Evolutionary conservation across 2,113 vertebrate species (phyloP).

Genomic region (Hydrolagus affinis): DNA sequence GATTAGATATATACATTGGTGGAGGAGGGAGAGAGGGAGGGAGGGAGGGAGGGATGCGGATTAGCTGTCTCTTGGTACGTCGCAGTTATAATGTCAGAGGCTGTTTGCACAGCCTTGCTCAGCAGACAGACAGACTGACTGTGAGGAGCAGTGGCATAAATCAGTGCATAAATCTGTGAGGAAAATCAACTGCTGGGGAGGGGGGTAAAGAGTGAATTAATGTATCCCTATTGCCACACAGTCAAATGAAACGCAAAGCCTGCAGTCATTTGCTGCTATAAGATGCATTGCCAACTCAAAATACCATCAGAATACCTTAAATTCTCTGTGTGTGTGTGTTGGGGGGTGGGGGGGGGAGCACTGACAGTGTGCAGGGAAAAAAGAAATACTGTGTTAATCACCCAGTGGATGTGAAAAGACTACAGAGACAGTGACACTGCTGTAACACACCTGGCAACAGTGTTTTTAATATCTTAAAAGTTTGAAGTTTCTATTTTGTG

Average conservation of each 20-base stretch:
- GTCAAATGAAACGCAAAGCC: neutral
- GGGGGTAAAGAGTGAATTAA: neutral
- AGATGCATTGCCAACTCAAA: constrained; percentile 23
- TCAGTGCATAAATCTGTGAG: constrained; percentile 8
- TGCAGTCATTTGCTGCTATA: constrained; percentile 26
- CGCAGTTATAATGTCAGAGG: neutral
- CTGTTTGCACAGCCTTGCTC: neutral
- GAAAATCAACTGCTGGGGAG: no score
- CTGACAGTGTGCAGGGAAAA: neutral
- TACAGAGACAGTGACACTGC: neutral
- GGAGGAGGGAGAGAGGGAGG: no score
- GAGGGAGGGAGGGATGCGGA: neutral
- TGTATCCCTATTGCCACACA: constrained; percentile 13
- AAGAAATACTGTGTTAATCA: constrained; percentile 4
- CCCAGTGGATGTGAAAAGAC: neutral
- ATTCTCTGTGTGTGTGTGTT: no score
- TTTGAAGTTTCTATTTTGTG: neutral
- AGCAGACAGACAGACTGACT: neutral
- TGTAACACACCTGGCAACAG: no score
- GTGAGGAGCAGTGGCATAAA: constrained; percentile 22
- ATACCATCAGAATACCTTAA: neutral
- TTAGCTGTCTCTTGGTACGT: neutral
- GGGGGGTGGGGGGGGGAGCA: neutral
- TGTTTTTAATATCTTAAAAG: no score
- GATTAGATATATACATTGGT: no score